These are phyloP conservation scores for Notodonta ziczac DNA, from an alignment of 2,888 invertebrate genomes.

Conservation along the genomic window DNA sequence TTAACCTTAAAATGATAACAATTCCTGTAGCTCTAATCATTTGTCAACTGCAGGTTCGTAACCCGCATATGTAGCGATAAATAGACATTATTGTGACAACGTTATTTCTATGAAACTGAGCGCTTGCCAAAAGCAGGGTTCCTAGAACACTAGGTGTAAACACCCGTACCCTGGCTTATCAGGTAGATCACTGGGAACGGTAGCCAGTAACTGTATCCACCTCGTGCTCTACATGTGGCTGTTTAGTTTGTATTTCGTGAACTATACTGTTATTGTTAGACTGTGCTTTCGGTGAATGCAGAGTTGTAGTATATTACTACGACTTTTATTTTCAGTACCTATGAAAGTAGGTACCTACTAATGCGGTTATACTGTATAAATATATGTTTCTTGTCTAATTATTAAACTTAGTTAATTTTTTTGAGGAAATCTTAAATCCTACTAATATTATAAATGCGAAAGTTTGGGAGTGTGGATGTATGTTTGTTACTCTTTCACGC, in stretches of 20 bases:
- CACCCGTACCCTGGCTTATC: constrained; percentile 43
- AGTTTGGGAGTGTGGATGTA: too few species aligned
- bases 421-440: too few species aligned
- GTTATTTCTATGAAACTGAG: constrained; percentile 17
- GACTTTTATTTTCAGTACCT: too few species aligned
- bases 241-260: constrained; percentile 70
- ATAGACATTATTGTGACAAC: neutral
- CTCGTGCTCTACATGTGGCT: constrained; percentile 43
- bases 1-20: too few species aligned
- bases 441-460: too few species aligned
- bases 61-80: neutral
- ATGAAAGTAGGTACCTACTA: too few species aligned
- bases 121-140: constrained; percentile 33
- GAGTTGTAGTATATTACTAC: neutral
- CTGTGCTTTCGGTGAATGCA: constrained; percentile 4
- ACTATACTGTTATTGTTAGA: constrained; percentile 55
- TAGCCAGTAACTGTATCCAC: constrained; percentile 56
- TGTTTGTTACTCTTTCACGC: too few species aligned
- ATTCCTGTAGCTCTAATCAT: neutral
- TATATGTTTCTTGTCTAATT: too few species aligned
- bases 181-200: constrained; percentile 61
- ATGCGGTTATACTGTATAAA: too few species aligned
- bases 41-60: neutral
- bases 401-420: too few species aligned
- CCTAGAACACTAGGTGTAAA: constrained; percentile 37